Evolutionary conservation across 2,888 invertebrate species (phyloP).

Genomic region (Dugesia japonica): DNA sequence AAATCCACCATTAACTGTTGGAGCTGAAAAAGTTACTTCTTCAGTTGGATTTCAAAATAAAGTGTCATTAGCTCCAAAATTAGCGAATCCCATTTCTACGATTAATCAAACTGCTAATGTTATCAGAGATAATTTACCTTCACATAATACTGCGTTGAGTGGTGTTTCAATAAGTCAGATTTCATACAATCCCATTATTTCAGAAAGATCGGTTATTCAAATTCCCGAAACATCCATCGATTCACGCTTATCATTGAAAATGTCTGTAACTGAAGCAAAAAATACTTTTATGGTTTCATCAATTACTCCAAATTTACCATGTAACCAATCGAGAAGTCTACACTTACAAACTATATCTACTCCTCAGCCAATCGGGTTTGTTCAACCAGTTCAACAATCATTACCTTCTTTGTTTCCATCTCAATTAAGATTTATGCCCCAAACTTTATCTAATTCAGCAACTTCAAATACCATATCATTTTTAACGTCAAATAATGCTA

Average conservation of each 20-base stretch:
- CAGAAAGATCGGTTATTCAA: neutral
- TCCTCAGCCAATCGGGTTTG: neutral
- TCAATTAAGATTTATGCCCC: neutral
- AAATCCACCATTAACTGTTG: neutral
- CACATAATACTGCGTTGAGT: neutral
- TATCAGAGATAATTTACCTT: neutral
- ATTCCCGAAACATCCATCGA: neutral
- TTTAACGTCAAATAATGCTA: neutral
- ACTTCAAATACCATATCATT: neutral
- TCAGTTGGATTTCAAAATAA: neutral
- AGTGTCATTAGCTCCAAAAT: neutral
- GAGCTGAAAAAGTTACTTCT: neutral
- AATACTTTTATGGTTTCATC: neutral
- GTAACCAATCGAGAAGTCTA: neutral
- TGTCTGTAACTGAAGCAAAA: neutral
- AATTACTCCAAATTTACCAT: neutral
- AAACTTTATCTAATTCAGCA: neutral
- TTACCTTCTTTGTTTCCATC: conserved; percentile 1
- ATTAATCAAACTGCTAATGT: neutral
- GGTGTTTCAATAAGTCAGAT: neutral
- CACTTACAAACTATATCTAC: neutral
- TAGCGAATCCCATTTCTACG: neutral
- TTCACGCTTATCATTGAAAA: neutral
- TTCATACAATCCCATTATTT: neutral
- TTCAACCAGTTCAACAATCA: conserved; percentile 7